These are phyloP conservation scores for Galerucella pusilla DNA, from an alignment of 2,888 invertebrate genomes.

Conservation along the genomic window DNA sequence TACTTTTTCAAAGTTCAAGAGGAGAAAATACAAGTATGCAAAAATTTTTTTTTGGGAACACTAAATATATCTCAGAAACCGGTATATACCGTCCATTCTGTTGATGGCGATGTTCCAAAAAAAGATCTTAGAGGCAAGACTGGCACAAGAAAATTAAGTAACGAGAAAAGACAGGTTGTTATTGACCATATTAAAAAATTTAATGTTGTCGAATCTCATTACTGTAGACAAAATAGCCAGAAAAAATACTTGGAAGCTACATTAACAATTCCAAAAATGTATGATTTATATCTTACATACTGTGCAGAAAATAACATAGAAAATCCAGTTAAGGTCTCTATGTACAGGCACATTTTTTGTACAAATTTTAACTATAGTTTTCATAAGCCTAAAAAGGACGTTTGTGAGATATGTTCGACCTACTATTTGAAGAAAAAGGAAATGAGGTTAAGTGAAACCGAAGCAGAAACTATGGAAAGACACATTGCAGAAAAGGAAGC, in stretches of 20 bases:
- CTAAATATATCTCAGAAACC: background rate
- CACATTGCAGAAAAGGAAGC: constrained; percentile 16
- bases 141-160: background rate
- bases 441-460: constrained; percentile 10
- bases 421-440: constrained; percentile 35
- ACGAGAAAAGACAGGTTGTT: background rate
- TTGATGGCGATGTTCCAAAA: background rate
- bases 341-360: constrained; percentile 35
- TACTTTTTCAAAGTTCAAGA: background rate
- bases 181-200: background rate
- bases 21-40: background rate
- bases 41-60: background rate
- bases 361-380: constrained; percentile 33
- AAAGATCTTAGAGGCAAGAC: background rate
- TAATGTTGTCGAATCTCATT: background rate
- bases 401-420: constrained; percentile 33
- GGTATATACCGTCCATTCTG: background rate
- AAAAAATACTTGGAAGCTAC: constrained; percentile 18
- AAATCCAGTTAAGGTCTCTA: constrained; percentile 35
- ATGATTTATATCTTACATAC: constrained; percentile 35
- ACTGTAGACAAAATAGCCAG: background rate
- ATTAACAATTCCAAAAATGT: constrained; percentile 35
- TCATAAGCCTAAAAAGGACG: constrained; percentile 38
- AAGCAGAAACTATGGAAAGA: constrained; percentile 12
- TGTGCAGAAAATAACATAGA: constrained; percentile 29